These are phyloP conservation scores for Plebejus melissa DNA, from an alignment of 2,888 invertebrate genomes.

Conservation along the genomic window DNA sequence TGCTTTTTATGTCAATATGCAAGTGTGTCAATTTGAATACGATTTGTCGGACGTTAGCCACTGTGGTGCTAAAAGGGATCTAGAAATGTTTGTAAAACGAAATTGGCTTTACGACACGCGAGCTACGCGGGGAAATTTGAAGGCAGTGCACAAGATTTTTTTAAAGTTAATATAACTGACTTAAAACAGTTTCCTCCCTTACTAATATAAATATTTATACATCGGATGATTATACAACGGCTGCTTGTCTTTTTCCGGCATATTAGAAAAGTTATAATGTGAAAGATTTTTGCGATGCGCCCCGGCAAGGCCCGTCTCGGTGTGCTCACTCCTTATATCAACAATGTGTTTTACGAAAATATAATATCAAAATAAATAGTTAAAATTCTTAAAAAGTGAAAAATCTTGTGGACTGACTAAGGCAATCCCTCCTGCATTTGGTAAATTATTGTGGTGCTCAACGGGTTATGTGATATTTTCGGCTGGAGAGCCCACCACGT, in stretches of 20 bases:
- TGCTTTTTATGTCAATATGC: constrained; percentile 22
- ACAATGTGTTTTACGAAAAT: too few relatives aligned
- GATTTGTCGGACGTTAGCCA: constrained; percentile 17
- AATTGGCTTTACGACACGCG: constrained; percentile 22
- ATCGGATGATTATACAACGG: too few relatives aligned
- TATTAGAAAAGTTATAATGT: too few relatives aligned
- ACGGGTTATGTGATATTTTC: constrained; percentile 57
- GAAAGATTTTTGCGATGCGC: too few relatives aligned
- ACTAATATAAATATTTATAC: not conserved
- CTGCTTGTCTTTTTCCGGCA: too few relatives aligned
- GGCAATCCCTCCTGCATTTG: constrained; percentile 17
- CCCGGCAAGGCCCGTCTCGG: too few relatives aligned
- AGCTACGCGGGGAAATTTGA: not conserved
- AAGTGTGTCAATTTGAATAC: constrained; percentile 27
- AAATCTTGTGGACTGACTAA: constrained; percentile 6
- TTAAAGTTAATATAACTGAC: not conserved
- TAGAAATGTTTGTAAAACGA: constrained; percentile 26
- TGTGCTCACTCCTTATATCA: too few relatives aligned
- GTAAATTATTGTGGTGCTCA: constrained; percentile 48
- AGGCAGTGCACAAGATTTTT: not conserved
- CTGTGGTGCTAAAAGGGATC: constrained; percentile 37
- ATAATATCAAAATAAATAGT: too few relatives aligned
- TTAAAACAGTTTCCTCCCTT: not conserved
- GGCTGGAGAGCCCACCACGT: constrained; percentile 32
- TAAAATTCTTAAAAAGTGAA: not conserved